Conservation (phyloP, 2,888 invertebrate genomes). For the Drepana falcataria region DNA sequence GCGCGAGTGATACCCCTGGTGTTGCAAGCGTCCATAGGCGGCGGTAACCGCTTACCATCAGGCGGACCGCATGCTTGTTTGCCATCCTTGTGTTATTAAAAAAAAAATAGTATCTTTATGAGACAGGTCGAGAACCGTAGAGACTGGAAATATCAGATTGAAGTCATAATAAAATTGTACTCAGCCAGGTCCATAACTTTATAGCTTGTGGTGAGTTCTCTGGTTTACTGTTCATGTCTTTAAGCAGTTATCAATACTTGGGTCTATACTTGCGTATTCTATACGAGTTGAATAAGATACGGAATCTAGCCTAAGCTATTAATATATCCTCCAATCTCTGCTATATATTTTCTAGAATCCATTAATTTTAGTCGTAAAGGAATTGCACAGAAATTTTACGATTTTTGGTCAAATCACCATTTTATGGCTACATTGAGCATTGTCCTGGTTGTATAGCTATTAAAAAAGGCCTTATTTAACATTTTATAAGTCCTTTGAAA, state of each 20-base stretch:
- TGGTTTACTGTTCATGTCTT: too few relatives aligned
- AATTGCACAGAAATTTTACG: conserved; percentile 13
- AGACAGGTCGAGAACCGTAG: too few relatives aligned
- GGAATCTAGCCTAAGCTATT: background rate
- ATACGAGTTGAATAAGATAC: too few relatives aligned
- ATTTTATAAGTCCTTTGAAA: too few relatives aligned
- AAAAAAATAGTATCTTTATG: background rate
- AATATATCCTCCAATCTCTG: background rate
- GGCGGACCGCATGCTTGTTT: background rate
- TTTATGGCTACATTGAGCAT: conserved; percentile 23
- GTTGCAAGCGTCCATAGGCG: background rate
- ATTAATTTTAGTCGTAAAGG: conserved; percentile 7
- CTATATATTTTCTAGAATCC: background rate
- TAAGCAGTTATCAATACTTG: too few relatives aligned
- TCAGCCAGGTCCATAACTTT: too few relatives aligned
- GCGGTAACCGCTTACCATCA: background rate
- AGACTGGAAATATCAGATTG: too few relatives aligned
- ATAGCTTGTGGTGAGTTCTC: too few relatives aligned
- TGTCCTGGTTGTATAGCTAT: conserved; percentile 6
- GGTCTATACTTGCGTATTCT: too few relatives aligned
- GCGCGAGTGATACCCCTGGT: background rate
- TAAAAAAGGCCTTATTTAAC: too few relatives aligned
- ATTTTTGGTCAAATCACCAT: conserved; percentile 13
- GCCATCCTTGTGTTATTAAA: background rate
- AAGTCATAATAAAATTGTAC: too few relatives aligned